These are phyloP conservation scores for Phymastichus coffea DNA, from an alignment of 1,140 invertebrate genomes.

Conservation along the genomic window DNA sequence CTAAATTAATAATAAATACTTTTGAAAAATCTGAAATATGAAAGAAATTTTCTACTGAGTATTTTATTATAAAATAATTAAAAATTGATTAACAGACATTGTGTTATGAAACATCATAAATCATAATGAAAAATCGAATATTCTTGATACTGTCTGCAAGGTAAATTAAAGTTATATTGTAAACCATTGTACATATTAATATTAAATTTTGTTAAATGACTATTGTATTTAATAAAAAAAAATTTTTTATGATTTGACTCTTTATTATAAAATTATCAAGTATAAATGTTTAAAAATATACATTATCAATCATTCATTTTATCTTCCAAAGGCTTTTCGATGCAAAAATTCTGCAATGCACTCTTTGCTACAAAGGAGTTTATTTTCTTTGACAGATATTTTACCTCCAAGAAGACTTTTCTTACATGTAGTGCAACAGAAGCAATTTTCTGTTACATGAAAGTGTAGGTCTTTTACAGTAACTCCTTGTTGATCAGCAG, in stretches of 20 bases:
- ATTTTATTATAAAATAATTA: no score
- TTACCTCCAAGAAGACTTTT: constrained; percentile 69
- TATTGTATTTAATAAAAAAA: not conserved
- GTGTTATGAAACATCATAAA: no score
- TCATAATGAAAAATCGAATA: no score
- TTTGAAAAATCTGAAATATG: no score
- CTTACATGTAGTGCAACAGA: constrained; percentile 71
- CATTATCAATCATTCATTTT: not conserved
- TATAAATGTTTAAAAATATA: not conserved
- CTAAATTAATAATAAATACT: no score
- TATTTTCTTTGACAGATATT: constrained; percentile 68
- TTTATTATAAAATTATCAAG: not conserved
- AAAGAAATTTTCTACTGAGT: no score
- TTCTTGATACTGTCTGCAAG: no score
- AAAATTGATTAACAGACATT: no score
- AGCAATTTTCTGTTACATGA: constrained; percentile 75
- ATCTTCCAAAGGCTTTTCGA: not conserved
- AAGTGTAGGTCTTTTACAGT: constrained; percentile 74
- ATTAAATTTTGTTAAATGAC: no score
- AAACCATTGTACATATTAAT: no score
- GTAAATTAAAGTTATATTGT: no score
- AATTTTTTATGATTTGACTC: not conserved
- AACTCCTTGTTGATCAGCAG: constrained; percentile 74
- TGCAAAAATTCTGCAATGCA: constrained; percentile 44
- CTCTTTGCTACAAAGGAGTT: constrained; percentile 67